Evolutionary conservation across 2,113 vertebrate genomes (phyloP).

Genomic region (Sturnus vulgaris): DNA sequence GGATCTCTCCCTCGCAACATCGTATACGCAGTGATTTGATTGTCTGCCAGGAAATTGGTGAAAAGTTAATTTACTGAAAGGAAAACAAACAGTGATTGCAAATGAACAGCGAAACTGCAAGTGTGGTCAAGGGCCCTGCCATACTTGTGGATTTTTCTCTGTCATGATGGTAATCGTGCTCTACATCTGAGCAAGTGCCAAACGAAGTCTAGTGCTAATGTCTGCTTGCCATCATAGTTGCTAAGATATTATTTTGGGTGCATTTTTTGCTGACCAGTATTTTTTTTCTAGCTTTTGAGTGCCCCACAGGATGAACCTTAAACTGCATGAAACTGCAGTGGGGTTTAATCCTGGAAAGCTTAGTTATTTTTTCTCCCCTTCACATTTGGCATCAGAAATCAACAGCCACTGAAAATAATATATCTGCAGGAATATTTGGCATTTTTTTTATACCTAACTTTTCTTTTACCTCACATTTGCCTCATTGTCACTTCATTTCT

Average conservation of each 20-base stretch:
- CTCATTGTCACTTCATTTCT: background rate
- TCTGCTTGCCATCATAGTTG: background rate
- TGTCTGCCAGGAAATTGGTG: background rate
- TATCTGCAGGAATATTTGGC: background rate
- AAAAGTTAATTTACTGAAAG: background rate
- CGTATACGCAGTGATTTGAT: background rate
- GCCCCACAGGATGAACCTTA: background rate
- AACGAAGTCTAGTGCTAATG: background rate
- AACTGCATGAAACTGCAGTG: background rate
- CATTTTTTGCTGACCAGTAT: background rate
- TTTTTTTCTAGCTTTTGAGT: background rate
- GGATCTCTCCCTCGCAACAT: background rate
- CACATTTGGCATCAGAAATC: background rate
- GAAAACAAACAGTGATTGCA: background rate
- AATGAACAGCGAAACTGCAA: background rate
- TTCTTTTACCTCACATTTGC: background rate
- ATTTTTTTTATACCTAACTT: background rate
- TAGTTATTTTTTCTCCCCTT: rapidly evolving
- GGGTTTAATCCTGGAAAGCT: background rate
- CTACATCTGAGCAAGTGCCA: background rate
- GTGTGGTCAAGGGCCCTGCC: background rate
- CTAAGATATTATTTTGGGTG: background rate
- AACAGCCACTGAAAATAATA: background rate
- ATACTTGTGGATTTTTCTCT: background rate
- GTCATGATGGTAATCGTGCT: background rate